Evolutionary conservation across 2,113 vertebrate genomes (phyloP).

Genomic region (Pluvianellus socialis): DNA sequence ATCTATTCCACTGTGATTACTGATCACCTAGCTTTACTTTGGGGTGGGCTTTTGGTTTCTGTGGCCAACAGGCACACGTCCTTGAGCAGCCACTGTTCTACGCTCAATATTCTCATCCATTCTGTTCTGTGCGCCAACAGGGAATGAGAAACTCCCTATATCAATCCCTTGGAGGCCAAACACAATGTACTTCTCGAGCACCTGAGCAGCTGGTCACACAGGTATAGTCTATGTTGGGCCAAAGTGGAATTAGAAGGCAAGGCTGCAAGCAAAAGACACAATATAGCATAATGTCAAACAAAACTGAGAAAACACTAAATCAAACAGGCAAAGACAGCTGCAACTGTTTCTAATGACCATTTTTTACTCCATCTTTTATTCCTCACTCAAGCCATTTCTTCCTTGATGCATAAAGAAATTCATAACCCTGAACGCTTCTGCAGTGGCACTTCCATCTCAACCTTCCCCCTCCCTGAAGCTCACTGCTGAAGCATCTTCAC

Average conservation of each 20-base stretch:
- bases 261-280: neutral
- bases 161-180: neutral
- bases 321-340: neutral
- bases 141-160: neutral
- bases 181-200: neutral
- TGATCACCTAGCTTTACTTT: neutral
- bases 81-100: neutral
- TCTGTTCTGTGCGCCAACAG: neutral
- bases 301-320: neutral
- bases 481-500: neutral
- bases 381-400: neutral
- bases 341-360: neutral
- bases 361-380: neutral
- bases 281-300: neutral
- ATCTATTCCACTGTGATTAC: neutral
- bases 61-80: neutral
- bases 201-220: neutral
- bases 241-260: neutral
- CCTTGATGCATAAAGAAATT: neutral
- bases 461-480: neutral
- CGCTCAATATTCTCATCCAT: neutral
- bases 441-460: neutral
- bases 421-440: neutral
- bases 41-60: neutral
- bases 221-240: neutral